Base-by-base conservation (phyloP, 2,797 vertebrate genomes). In the Morelia viridis region DNA sequence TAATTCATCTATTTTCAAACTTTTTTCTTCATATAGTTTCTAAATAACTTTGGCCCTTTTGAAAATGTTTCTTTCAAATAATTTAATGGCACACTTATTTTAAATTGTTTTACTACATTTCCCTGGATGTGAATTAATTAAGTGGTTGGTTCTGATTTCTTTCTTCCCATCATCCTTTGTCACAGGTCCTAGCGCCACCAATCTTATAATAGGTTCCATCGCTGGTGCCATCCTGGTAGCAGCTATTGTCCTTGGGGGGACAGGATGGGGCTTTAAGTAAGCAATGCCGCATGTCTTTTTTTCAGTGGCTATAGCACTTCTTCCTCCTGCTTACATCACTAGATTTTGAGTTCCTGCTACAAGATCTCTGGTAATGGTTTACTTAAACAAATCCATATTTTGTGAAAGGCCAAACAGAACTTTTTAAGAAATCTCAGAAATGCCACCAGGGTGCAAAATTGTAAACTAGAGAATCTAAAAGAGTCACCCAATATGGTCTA, bases 241-340 rank as follows among this genome's bases (percentile, higher is more conserved):
- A 97, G 99, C 99, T 98, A 99, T 99, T 99, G 99, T 99, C 98
- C 99, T 99, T 98, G 99, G 99, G 98, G 99, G 99, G 97, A 99
- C 99, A 98, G 99, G 99, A 99, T 99, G 99, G 99, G 99, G 99
- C 97, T 99, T 99, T 99, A 99, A 99, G 99, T 99, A 99, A 99
- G 99, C 98, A 99, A 98, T 93, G 96, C 97, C 97, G 99, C 99
- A 99, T 99, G 99, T 98, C 98, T 99, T 98, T 98, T 98, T 97
- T 96, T 98, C 94, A 96, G 96, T 98, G 98, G 98, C 98, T 98
- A 97, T 98, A 98, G 98, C 98, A 97, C 98, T 98, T 98, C 98
- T 98, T 97, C 98, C 95, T 97, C 97, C 97, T 98, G 98, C 98
- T 99, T 99, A 97, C 98, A 97, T 98, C 98, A 98, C 98, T 98